phyloP scores from a whole-genome alignment of 2,888 invertebrate species.

The Trissolcus japonicus region DNA sequence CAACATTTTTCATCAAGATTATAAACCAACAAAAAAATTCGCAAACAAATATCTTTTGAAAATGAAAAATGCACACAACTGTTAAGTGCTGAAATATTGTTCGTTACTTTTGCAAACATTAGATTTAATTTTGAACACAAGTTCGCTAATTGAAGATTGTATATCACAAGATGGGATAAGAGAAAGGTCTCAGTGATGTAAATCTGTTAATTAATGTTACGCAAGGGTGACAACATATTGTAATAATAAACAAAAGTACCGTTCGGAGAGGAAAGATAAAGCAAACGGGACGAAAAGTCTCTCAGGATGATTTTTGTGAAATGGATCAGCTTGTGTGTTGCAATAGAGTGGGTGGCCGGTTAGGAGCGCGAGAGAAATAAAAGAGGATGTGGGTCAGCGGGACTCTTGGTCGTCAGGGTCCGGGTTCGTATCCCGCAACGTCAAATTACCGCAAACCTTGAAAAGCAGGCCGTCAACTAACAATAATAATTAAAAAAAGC shows the following conservation, averaged over 20 bases:
- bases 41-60: too few relatives aligned
- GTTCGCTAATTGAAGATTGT: slow-evolving; percentile 3
- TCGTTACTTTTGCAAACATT: too few relatives aligned
- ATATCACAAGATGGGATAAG: slow-evolving; percentile 31
- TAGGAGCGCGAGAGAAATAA: slow-evolving; percentile 42
- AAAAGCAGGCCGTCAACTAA: slow-evolving; percentile 18
- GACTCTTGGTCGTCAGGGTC: slow-evolving; percentile 67
- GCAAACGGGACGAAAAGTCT: slow-evolving; percentile 16
- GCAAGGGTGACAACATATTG: slow-evolving; percentile 38
- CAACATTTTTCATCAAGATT: too few relatives aligned
- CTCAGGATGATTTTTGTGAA: slow-evolving; percentile 12
- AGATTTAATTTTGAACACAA: neutral
- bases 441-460: slow-evolving; percentile 49
- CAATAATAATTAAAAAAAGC: too few relatives aligned
- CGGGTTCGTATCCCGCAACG: slow-evolving; percentile 65
- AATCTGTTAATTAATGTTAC: slow-evolving; percentile 45
- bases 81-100: too few relatives aligned
- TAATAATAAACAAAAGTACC: slow-evolving; percentile 35
- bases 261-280: slow-evolving; percentile 4
- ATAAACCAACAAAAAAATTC: too few relatives aligned
- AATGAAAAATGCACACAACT: too few relatives aligned
- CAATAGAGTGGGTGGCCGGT: slow-evolving; percentile 42
- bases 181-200: slow-evolving; percentile 42
- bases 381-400: slow-evolving; percentile 67
- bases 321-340: slow-evolving; percentile 13